These are phyloP conservation scores for Alentia gelatinosa DNA, from an alignment of 2,888 invertebrate species.

Conservation along the genomic window DNA sequence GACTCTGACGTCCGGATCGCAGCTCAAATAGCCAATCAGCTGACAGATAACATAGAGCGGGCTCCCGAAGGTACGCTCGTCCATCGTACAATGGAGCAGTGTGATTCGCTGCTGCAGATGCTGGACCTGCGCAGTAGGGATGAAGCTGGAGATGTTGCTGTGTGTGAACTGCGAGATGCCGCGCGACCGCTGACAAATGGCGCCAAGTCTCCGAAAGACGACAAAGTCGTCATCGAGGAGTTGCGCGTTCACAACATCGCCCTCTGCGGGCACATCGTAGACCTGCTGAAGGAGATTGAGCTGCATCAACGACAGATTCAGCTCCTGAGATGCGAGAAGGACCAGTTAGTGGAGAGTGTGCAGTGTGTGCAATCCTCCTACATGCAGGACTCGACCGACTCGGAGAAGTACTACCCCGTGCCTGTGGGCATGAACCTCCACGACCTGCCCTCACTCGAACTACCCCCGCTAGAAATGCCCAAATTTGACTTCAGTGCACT, in stretches of 20 bases:
- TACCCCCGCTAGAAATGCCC: conserved; percentile 85
- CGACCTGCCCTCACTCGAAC: conserved; percentile 82
- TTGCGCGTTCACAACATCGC: conserved; percentile 74
- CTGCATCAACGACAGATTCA: background rate
- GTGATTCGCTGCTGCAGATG: conserved; percentile 72
- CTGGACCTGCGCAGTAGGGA: conserved; percentile 57
- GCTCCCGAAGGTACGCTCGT: conserved; percentile 32
- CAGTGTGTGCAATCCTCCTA: background rate
- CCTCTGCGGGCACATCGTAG: conserved; percentile 71
- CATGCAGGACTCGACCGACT: background rate
- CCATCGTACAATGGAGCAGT: conserved; percentile 70
- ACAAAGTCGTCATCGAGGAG: conserved; percentile 74
- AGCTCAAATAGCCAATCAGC: background rate
- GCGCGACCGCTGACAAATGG: conserved; percentile 47
- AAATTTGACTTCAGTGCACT: conserved; percentile 83
- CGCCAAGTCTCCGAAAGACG: conserved; percentile 70
- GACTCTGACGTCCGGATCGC: background rate
- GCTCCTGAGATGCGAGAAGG: conserved; percentile 40
- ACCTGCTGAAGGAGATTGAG: conserved; percentile 69
- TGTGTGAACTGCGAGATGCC: background rate
- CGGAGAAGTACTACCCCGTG: conserved; percentile 50
- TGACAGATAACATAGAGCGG: background rate
- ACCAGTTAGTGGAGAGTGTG: conserved; percentile 39
- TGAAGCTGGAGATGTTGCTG: background rate
- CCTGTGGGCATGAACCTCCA: conserved; percentile 57